Evolutionary conservation across 2,888 invertebrate genomes (phyloP), one percentile per base, ranked within the genome.

Genomic region (Lymantria monacha): DNA sequence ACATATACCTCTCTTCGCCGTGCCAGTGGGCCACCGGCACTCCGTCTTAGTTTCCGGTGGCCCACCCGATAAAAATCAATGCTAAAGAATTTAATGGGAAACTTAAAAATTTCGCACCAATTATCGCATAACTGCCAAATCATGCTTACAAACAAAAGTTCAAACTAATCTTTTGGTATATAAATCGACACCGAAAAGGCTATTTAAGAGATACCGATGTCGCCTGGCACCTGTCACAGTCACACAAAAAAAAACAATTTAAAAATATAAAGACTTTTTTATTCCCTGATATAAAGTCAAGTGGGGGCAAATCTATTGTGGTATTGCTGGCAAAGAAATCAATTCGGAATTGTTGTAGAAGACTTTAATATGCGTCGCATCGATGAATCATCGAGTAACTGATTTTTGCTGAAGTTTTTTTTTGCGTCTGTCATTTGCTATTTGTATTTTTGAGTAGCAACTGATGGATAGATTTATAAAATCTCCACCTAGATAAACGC

Each of bases 101-200:
- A 22, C 2, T 22, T 22, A 5, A 22, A 22, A 22, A 3, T 22
- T 22, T 22, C 22, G 22, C 22, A 22, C 22, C 22, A 22, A 22
- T 22, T 5, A 22, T 22, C 2, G 22, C 22, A 22, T 22, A 22
- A 22, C 22, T 5, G 22, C 22, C 22, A 22, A 22, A 22, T 22
- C 22, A 22, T 22, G 22, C 22, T 22, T 22, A 22, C 22, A 22
- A 22, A 22, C 22, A 22, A 22, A 22, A 22, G 22, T 22, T 22
- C 22, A 22, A 22, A 22, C 22, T 22, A 22, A 22, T 22, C 22
- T 57, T 47, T 42, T 49, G 51, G 53, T 59, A 11, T 3, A 9
- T 36, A 31, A 31, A 31, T 31, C 31, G 36, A 36, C 11, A 36
- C 9, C 36, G 9, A 36, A 36, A 36, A 36, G 10, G 7, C 36